Conservation (phyloP, 2,113 vertebrate genomes). For the Synodontis membranacea region DNA sequence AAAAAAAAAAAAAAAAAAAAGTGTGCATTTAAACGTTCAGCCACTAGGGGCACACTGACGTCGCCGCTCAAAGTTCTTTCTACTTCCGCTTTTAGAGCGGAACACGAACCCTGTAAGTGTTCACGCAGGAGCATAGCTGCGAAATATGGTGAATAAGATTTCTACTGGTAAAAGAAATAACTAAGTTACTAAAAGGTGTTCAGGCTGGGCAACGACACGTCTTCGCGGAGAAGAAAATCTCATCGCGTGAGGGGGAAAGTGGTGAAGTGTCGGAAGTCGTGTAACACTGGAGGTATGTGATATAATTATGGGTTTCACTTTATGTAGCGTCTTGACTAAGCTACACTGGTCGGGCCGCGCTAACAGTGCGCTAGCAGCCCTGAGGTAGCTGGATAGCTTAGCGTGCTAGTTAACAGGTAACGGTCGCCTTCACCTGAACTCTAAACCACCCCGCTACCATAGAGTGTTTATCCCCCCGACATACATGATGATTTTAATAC, state of each 20-base stretch:
- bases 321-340: not conserved
- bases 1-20: too few relatives aligned
- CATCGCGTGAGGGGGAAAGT: constrained; percentile 53
- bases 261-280: constrained; percentile 46
- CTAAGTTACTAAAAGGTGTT: constrained; percentile 33
- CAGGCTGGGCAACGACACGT: constrained; percentile 66
- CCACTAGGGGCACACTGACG: not conserved
- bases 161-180: constrained; percentile 23
- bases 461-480: not conserved
- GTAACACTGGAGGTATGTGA: constrained; percentile 63
- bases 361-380: not conserved
- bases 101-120: not conserved
- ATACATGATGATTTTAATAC: not conserved
- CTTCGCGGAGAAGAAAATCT: constrained; percentile 62
- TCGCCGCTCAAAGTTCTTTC: not conserved
- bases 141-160: constrained; percentile 35
- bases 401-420: constrained; percentile 5
- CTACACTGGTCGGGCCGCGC: not conserved
- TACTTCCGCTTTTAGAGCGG: constrained; percentile 24
- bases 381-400: not conserved
- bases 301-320: not conserved
- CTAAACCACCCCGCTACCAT: too few relatives aligned
- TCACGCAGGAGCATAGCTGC: constrained; percentile 13
- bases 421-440: not conserved
- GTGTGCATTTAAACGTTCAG: not conserved